Conservation (phyloP, 2,888 invertebrate genomes). For the Aphrophora alni region DNA sequence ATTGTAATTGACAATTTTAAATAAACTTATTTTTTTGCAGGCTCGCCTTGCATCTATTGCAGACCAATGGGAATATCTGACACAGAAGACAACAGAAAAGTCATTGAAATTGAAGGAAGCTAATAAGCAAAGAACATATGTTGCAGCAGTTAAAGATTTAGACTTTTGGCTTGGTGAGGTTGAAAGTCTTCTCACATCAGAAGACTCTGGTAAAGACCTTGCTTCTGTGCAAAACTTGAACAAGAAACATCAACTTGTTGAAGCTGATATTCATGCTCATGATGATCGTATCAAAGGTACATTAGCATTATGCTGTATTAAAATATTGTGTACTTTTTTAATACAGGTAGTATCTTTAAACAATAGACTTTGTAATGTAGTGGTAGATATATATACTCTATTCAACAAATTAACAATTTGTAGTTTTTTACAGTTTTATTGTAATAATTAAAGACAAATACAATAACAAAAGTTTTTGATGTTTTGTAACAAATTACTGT, state of each 20-base stretch:
- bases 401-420: too few species aligned
- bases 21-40: constrained; percentile 54
- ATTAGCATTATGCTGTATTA: background rate
- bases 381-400: too few species aligned
- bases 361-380: too few species aligned
- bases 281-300: constrained; percentile 88
- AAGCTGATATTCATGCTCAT: constrained; percentile 97
- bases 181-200: constrained; percentile 91
- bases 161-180: constrained; percentile 99
- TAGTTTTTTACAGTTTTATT: too few species aligned
- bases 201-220: constrained; percentile 97
- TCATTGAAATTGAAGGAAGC: constrained; percentile 98
- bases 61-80: constrained; percentile 98
- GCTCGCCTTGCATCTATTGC: constrained; percentile 87
- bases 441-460: too few species aligned
- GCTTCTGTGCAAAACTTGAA: constrained; percentile 98
- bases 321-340: background rate
- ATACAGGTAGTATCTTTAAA: too few species aligned
- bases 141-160: constrained; percentile 98
- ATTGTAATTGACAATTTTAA: too few species aligned
- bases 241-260: constrained; percentile 97
- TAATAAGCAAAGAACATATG: constrained; percentile 98
- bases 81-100: constrained; percentile 98
- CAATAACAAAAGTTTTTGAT: too few species aligned
- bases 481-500: too few species aligned